Percentiles rank a stretch among this genome's conserved stretches.
These are phyloP conservation scores for Clarias pachynema DNA, from an alignment of 2,797 vertebrate genomes.

Conservation along the genomic window DNA sequence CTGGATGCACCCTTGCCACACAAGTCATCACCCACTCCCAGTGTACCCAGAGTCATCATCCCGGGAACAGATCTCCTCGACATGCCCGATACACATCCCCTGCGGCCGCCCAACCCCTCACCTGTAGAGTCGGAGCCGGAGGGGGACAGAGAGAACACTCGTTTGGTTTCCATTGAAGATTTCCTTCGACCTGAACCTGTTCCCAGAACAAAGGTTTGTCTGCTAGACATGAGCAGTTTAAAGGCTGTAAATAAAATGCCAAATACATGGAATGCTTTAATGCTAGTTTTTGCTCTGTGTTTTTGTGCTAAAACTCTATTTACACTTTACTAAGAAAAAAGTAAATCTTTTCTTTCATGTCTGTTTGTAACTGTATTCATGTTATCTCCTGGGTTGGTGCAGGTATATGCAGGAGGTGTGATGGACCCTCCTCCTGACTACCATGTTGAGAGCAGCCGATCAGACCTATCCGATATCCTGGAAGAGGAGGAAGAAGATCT, in stretches of 20 bases:
- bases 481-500: constrained; percentile 93
- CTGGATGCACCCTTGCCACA: constrained; percentile 75
- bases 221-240: constrained; percentile 7
- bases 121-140: constrained; percentile 76
- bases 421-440: constrained; percentile 76
- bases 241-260: not conserved
- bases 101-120: constrained; percentile 65
- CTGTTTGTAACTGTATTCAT: not conserved
- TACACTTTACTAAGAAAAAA: not conserved
- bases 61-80: constrained; percentile 60
- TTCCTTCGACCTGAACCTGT: constrained; percentile 74
- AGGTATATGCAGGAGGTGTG: constrained; percentile 67
- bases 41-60: constrained; percentile 61
- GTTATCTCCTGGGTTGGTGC: constrained; percentile 15
- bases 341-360: not conserved
- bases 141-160: constrained; percentile 72
- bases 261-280: not conserved
- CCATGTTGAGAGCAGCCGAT: constrained; percentile 84
- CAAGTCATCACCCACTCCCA: constrained; percentile 64
- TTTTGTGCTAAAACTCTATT: not conserved
- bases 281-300: too few species aligned
- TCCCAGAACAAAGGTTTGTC: constrained; percentile 68
- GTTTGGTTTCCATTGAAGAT: constrained; percentile 79
- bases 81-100: constrained; percentile 62
- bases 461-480: constrained; percentile 96